Conservation (phyloP, 92 coral and sea anemone genomes). For the Pocillopora meandrina region DNA sequence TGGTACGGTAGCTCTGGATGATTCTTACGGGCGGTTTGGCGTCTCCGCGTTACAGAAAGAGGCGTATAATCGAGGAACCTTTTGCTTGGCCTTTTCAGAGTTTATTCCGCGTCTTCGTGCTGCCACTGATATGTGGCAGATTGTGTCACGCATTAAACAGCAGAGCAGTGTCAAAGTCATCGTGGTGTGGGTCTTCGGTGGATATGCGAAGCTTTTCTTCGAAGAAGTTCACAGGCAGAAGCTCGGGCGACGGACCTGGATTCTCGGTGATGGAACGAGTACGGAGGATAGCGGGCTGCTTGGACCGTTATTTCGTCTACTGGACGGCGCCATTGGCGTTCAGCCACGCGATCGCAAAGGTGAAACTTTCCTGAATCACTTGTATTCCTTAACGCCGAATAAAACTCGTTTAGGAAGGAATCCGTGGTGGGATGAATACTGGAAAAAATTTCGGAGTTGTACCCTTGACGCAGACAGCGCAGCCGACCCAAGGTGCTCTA, state of each 20-base stretch:
- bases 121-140: slow-evolving; percentile 20
- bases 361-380: slow-evolving; percentile 18
- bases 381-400: slow-evolving; percentile 17
- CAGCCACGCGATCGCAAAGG: slow-evolving; percentile 45
- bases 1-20: slow-evolving; percentile 67
- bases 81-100: slow-evolving; percentile 57
- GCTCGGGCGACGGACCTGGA: slow-evolving; percentile 56
- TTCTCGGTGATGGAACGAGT: slow-evolving; percentile 61
- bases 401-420: not conserved
- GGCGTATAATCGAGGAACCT: slow-evolving; percentile 41
- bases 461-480: slow-evolving; percentile 7
- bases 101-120: slow-evolving; percentile 57
- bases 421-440: slow-evolving; percentile 65
- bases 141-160: slow-evolving; percentile 51
- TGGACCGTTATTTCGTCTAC: slow-evolving; percentile 14
- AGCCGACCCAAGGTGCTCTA: slow-evolving; percentile 21
- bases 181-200: slow-evolving; percentile 59
- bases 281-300: slow-evolving; percentile 13
- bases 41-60: slow-evolving; percentile 62
- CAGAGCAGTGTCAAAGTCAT: slow-evolving; percentile 45
- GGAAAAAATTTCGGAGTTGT: slow-evolving; percentile 33
- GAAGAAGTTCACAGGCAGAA: slow-evolving; percentile 38
- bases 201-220: slow-evolving; percentile 47
- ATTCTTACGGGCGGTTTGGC: slow-evolving; percentile 72
- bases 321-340: slow-evolving; percentile 58